A percentile compares a stretch with the other conserved stretches of the same genome.
phyloP scores from a whole-genome alignment of 2,113 vertebrate species.

The Peromyscus leucopus region DNA sequence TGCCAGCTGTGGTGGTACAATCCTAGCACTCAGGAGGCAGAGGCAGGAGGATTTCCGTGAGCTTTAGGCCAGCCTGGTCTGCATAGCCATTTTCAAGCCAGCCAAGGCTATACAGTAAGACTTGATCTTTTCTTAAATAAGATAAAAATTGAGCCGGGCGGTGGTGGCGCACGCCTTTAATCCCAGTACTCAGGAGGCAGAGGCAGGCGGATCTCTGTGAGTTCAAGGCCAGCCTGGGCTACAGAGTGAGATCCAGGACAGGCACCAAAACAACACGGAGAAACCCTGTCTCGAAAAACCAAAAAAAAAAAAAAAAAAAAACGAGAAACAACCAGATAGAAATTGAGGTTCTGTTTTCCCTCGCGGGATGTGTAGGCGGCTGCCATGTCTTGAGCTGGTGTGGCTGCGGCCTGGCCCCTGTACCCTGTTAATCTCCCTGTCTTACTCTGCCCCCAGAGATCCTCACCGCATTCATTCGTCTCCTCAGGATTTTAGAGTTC shows the following conservation, averaged over 20 bases:
- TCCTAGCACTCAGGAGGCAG: neutral
- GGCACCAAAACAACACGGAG: no score
- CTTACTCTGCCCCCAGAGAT: neutral
- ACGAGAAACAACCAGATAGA: neutral
- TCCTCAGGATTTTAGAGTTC: slow-evolving; percentile 13
- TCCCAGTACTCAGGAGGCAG: no score
- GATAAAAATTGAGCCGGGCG: neutral
- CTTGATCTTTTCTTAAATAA: neutral
- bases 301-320: no score
- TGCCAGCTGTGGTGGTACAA: neutral
- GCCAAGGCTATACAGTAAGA: neutral
- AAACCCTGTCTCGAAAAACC: no score
- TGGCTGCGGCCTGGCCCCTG: neutral
- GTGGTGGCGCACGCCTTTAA: no score
- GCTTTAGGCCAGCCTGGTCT: neutral
- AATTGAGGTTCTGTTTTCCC: neutral
- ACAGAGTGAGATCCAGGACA: no score
- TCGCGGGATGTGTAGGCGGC: neutral
- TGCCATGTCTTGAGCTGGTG: neutral
- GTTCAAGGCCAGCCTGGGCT: no score
- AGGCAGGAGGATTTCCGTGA: neutral
- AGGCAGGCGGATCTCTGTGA: no score
- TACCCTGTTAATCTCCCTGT: neutral
- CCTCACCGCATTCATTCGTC: neutral
- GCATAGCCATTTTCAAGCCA: neutral